Evolutionary conservation across 2,888 invertebrate genomes (phyloP), one percentile per base, ranked within the genome.

Genomic region (Drosophila borborema): DNA sequence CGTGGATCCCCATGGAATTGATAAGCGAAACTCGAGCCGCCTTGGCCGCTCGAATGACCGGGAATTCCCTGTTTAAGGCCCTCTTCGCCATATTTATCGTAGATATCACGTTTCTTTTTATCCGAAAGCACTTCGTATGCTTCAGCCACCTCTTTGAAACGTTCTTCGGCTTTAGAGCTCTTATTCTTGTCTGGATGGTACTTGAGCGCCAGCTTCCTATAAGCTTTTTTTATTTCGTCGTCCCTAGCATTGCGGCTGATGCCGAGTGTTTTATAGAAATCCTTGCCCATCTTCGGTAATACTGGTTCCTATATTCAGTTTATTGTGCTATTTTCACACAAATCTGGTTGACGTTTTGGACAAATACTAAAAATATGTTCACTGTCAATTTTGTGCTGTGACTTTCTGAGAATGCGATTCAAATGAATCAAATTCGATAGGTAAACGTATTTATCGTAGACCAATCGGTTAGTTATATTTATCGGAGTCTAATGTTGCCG

Each of bases 171-270:
- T 53, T 97, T 98, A 3, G 98, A 94, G 1, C 97, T 95, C 94
- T 99, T 99, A 94, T 99, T 99, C 93, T 99, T 99, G 93, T 99
- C 99, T n/a, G 99, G 99, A 94, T 99, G 99, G 93, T 98, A 99
- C 93, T 99, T 99, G 54, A 99, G 94, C 1, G 99, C 99, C 92
- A 99, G 94, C 94, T 99, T 98, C 72, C 98, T 95, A 92, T 99
- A 99, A 0, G 99, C 98, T 92, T 99, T 99, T 93, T 99, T 99
- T 90, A 99, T 98, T 92, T 99, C 99, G 92, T 99, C 99, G 86
- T 99, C 99, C 43, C 95, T 95, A 23, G 99, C 98, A 12, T 95
- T 96, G 94, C 96, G 97, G 51, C 94, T 85, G 67, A 99, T 94
- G 72, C 98, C 99, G 71, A 99, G 94, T 88, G 96, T 97, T 94